Evolutionary conservation across 2,113 vertebrate species (phyloP), one percentile per base, ranked within the genome.

Genomic region (Callospermophilus lateralis): DNA sequence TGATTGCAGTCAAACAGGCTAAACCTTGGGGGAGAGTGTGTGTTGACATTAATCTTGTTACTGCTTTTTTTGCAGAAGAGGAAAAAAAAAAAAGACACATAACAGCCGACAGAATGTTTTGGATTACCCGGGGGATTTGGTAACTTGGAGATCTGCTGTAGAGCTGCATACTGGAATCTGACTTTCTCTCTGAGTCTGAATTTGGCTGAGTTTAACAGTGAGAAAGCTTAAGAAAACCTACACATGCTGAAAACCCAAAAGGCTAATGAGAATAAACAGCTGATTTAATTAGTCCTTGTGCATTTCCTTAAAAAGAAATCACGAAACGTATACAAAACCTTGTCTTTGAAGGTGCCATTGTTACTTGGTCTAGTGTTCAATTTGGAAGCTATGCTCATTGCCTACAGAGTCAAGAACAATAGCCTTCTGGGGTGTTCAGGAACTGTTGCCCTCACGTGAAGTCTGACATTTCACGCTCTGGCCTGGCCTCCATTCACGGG

Each of bases 291-390:
- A 97, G 87, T 79, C 74, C 92, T 83, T 93, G 79, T 78, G 78
- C 55, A 63, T 95, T 93, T 97, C 86, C 76, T 76, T 95, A 91
- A 93, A 94, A 96, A 73, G 92, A 93, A 94, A 93, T 89, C 93
- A 84, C 92, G 92, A 92, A 97, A 95, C 86, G 67, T 92, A 51
- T 76, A 92, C 86, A 95, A 51, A 96, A 83, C 83, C 37, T 88
- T 88, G 77, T 94, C 94, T 95, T 81, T 70, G 39, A 95, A 86
- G 94, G 84, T 7, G 10, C 84, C 94, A 79, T 37, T 76, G 86
- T 89, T 86, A 26, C 80, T 93, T 22, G 15, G 67, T 89, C n/a
- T 90, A 63, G 39, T 95, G 89, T 95, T 94, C 63, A 73, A 15
- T 92, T 73, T 96, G 84, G 63, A 92, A 92, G 65, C 55, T 48